Conservation (phyloP, 2,888 invertebrate species). For the Carpatolechia fugitivella region DNA sequence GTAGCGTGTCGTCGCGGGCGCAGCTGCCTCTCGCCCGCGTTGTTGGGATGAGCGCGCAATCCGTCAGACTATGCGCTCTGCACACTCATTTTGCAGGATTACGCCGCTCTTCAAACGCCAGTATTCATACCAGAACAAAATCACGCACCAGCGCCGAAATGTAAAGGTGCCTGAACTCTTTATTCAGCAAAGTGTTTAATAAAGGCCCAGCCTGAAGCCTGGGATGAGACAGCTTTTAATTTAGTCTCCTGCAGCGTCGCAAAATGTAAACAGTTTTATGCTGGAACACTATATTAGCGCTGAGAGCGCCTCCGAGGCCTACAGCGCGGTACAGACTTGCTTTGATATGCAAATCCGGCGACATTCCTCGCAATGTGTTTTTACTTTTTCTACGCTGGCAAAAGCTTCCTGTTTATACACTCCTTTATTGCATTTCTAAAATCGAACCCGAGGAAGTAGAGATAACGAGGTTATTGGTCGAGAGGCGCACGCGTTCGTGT, state of each 20-base stretch:
- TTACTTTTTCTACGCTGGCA: conserved; percentile 24
- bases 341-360: conserved; percentile 31
- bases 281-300: conserved; percentile 5
- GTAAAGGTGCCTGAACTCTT: neutral
- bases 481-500: neutral
- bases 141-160: neutral
- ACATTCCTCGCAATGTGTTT: conserved; percentile 19
- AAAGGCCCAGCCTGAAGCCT: neutral
- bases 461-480: conserved; percentile 18
- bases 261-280: conserved; percentile 2
- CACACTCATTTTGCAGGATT: conserved; percentile 16
- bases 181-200: neutral
- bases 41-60: neutral
- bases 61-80: neutral
- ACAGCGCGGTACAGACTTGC: conserved; percentile 8
- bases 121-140: conserved; percentile 1
- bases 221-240: neutral
- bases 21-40: neutral
- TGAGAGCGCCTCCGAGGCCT: neutral
- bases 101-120: conserved; percentile 11
- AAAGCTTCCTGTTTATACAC: conserved; percentile 25
- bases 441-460: conserved; percentile 16
- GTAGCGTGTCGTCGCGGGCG: neutral
- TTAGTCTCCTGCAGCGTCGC: conserved; percentile 5
- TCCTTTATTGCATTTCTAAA: conserved; percentile 21